These are phyloP conservation scores for Boloria euphrosyne DNA, from an alignment of 2,888 invertebrate genomes.

Conservation along the genomic window DNA sequence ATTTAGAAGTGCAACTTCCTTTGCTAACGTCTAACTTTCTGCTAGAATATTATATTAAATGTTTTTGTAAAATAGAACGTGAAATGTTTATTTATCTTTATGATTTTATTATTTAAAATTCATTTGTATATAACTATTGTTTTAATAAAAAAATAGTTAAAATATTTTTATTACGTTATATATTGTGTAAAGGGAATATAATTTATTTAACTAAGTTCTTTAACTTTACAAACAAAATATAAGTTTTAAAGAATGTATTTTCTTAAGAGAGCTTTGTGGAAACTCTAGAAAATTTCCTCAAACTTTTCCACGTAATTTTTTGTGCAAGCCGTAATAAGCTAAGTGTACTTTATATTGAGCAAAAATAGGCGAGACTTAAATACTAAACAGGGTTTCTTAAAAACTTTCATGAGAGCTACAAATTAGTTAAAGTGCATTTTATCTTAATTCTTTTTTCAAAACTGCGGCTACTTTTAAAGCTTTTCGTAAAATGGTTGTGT, in stretches of 20 bases:
- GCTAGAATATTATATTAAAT: slow-evolving; percentile 23
- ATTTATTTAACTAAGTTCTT: background rate
- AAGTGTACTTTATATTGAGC: slow-evolving; percentile 52
- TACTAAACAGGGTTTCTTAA: slow-evolving; percentile 50
- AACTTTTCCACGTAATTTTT: slow-evolving; percentile 33
- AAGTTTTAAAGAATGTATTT: slow-evolving; percentile 28
- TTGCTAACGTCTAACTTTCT: slow-evolving; percentile 30
- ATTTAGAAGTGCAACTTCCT: slow-evolving; percentile 44
- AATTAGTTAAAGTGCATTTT: slow-evolving; percentile 47
- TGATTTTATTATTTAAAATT: background rate
- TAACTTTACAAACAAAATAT: slow-evolving; percentile 24
- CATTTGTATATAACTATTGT: background rate
- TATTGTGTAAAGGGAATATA: background rate
- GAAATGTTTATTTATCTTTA: slow-evolving; percentile 5
- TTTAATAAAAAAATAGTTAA: background rate
- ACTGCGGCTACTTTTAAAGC: background rate
- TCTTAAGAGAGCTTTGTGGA: slow-evolving; percentile 28
- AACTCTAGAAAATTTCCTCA: slow-evolving; percentile 26
- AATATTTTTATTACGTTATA: slow-evolving; percentile 1
- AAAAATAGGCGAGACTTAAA: slow-evolving; percentile 45
- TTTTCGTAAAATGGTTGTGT: too few relatives aligned
- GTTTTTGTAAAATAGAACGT: slow-evolving; percentile 15
- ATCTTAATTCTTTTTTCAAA: slow-evolving; percentile 17
- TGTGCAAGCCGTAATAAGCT: slow-evolving; percentile 32
- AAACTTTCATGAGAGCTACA: slow-evolving; percentile 48